Percentiles rank a stretch among this genome's conserved stretches.
Conservation (phyloP, 2,113 vertebrate genomes). For the Loxodonta africana region DNA sequence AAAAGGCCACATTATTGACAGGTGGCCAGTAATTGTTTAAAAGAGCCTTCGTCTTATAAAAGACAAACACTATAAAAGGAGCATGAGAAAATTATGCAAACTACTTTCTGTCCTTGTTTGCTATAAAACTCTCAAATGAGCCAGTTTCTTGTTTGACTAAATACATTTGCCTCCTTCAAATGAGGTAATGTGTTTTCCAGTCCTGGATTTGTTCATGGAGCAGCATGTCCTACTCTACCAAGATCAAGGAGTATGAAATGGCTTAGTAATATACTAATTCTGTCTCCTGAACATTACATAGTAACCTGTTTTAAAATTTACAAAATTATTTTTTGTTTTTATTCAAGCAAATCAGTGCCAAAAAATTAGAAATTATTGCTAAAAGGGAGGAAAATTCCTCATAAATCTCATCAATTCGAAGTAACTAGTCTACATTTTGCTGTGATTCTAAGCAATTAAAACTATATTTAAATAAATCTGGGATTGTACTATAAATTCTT, state of each 20-base stretch:
- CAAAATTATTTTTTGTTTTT: background rate
- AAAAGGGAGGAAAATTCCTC: background rate
- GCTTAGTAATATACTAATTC: background rate
- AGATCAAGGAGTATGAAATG: background rate
- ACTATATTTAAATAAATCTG: background rate
- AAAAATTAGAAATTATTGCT: background rate
- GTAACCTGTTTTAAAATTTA: slow-evolving; percentile 1
- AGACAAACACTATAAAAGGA: slow-evolving; percentile 77
- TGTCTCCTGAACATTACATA: background rate
- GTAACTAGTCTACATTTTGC: background rate
- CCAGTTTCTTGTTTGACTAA: slow-evolving; percentile 72
- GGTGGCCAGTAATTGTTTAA: slow-evolving; percentile 75
- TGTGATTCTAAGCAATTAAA: background rate
- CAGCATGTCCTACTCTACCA: background rate
- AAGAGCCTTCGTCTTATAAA: slow-evolving; percentile 62
- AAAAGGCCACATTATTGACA: slow-evolving; percentile 78
- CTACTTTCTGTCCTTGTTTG: slow-evolving; percentile 71
- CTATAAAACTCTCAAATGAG: slow-evolving; percentile 71
- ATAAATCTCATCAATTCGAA: background rate
- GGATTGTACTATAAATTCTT: background rate
- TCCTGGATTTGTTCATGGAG: slow-evolving; percentile 28
- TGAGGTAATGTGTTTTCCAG: slow-evolving; percentile 20
- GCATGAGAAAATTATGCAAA: slow-evolving; percentile 80
- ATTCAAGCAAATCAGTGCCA: background rate
- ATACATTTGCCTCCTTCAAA: slow-evolving; percentile 58